Evolutionary conservation across 2,113 vertebrate genomes (phyloP), one percentile per base, ranked within the genome.

Genomic region (Myotis brandtii): DNA sequence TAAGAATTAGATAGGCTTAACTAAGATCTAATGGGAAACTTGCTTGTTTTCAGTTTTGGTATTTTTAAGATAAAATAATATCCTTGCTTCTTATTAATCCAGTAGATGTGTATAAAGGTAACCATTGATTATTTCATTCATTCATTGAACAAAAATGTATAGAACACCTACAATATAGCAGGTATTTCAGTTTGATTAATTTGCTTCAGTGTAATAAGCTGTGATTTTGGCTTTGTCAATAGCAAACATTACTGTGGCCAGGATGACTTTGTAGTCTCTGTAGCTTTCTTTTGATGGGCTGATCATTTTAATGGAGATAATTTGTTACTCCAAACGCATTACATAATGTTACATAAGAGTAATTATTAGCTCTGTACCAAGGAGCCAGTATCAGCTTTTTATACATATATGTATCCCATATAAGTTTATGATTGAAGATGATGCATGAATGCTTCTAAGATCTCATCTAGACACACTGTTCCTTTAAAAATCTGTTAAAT

Each of bases 291-390:
- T 85, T 66, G 8, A 17, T 89, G 52, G 20, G 6, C 82, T 91
- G 25, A 59, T 95, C 17, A 69, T 82, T 81, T 96, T 85, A 34
- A 62, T 93, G 12, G 37, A 95, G 89, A 11, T 85, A 79, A 95
- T 89, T 95, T 81, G 3, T 85, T 64, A 72, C 11, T 91, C 64
- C 17, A 83, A 81, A 91, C 89, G 32, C 43, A 73, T 92, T 93
- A 37, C 52, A n/a, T 59, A 87, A 76, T 86, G 17, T 30, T 83
- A 82, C 30, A 54, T 59, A 56, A 64, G n/a, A 90, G 11, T 93
- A 93, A 85, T 90, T 93, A 92, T 76, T 90, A 82, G 46, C 69
- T 70, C 52, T 92, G 2, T 94, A 82, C 34, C 54, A 86, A 73
- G 46, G n/a, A 88, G 27, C 14, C 21, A 89, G 0, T 69, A 48